Conservation (phyloP, 2,888 invertebrate species). For the Agrotis ipsilon region DNA sequence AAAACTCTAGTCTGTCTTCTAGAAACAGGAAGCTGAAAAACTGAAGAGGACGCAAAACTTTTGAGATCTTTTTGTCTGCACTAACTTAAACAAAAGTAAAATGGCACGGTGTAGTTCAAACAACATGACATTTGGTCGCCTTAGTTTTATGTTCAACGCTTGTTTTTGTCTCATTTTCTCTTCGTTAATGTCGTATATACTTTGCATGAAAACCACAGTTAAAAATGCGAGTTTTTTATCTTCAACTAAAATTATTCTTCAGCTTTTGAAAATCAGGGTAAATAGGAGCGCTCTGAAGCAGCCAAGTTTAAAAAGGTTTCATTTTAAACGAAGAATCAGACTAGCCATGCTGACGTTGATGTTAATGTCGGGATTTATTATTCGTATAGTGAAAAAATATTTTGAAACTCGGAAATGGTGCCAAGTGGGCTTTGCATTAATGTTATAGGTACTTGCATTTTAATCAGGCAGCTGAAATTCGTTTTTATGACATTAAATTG, state of each 20-base stretch:
- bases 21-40: slow-evolving; percentile 71
- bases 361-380: slow-evolving; percentile 40
- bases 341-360: slow-evolving; percentile 37
- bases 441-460: slow-evolving; percentile 40
- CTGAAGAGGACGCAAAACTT: slow-evolving; percentile 66
- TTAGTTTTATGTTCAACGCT: slow-evolving; percentile 46
- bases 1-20: slow-evolving; percentile 64
- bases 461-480: slow-evolving; percentile 19
- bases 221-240: slow-evolving; percentile 27
- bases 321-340: slow-evolving; percentile 44
- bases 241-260: slow-evolving; percentile 33
- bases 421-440: slow-evolving; percentile 43
- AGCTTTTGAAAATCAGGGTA: slow-evolving; percentile 31
- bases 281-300: slow-evolving; percentile 26
- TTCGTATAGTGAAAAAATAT: slow-evolving; percentile 37
- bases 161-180: slow-evolving; percentile 33
- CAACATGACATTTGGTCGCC: slow-evolving; percentile 61
- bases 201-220: slow-evolving; percentile 30
- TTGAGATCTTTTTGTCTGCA: slow-evolving; percentile 65
- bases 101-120: slow-evolving; percentile 44
- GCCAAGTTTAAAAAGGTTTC: slow-evolving; percentile 42
- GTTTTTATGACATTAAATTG: slow-evolving; percentile 8
- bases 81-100: slow-evolving; percentile 58
- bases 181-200: slow-evolving; percentile 39
- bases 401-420: slow-evolving; percentile 32